These are phyloP conservation scores for Tursiops truncatus DNA, from an alignment of 2,113 vertebrate genomes.

Conservation along the genomic window DNA sequence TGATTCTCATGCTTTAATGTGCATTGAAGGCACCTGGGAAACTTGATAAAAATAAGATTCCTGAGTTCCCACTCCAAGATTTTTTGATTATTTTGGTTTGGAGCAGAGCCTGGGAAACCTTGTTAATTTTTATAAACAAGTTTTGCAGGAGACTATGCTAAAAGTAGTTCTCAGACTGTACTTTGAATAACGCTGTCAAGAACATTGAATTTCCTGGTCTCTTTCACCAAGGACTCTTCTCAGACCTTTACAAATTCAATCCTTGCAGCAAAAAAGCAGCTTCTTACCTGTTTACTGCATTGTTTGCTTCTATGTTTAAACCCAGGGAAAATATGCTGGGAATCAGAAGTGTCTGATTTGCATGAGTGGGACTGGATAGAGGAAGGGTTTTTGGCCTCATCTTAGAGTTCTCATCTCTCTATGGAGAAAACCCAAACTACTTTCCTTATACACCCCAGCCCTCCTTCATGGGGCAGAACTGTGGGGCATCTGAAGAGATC, in stretches of 20 bases:
- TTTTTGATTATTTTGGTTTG: not conserved
- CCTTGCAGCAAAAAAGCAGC: not conserved
- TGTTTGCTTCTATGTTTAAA: not conserved
- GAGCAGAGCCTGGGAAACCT: not conserved
- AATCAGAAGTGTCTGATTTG: constrained; percentile 1
- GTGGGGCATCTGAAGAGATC: not conserved
- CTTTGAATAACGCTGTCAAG: not conserved
- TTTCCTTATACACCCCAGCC: not conserved
- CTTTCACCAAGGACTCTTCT: not conserved
- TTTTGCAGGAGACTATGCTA: not conserved
- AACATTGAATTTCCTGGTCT: not conserved
- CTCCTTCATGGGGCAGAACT: not conserved
- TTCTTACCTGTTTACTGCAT: not conserved
- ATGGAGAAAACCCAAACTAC: not conserved
- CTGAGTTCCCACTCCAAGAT: not conserved
- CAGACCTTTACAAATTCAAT: not conserved
- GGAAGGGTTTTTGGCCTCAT: not conserved
- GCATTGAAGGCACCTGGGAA: not conserved
- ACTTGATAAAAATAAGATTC: not conserved
- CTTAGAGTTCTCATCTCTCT: not conserved
- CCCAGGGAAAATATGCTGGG: not conserved
- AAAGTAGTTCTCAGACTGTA: not conserved
- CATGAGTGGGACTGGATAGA: not conserved
- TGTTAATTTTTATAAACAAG: not conserved
- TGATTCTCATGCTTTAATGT: not conserved